Base-by-base conservation (phyloP, 1,140 invertebrate species). In the Drosophila sp. region DNA sequence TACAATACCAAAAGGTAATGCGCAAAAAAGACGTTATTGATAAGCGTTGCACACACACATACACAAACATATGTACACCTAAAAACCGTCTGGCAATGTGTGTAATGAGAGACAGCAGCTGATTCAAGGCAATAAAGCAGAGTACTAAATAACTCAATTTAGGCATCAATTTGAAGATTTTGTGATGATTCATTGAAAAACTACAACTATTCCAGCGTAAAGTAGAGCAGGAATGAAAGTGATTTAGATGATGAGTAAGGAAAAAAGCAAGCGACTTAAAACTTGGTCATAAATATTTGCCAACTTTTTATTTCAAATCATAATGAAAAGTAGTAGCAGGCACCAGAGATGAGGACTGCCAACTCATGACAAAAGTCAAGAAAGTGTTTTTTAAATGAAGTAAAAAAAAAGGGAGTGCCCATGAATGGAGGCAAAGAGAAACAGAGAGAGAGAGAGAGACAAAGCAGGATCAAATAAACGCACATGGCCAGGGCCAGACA, bases 161-260 rank as follows among this genome's bases (percentile, higher is more conserved):
- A 35, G 54, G 47, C 58, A 74, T 66, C 41, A 6, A 25, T 40
- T 66, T 41, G n/a, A 29, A 35, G 30, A n/a, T 17, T 27, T 32
- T 33, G 17, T 55, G 41, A 57, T 69, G 72, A 76, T 55, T 63
- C 61, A 75, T 76, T 44, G 66, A 57, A 60, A 47, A 56, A n/a
- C 69, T 69, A 60, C 25, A 58, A 40, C 27, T 23, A 70, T 30
- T 62, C 38, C 60, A 75, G 64, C 56, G 60, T 65, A 55, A 76
- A 44, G 62, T 79, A 67, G 67, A 66, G 8, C 50, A 76, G 27
- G 47, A 87, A 84, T 72, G 85, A 87, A 84, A 90, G 80, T 87
- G 84, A 84, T 83, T 69, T 10, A 23, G 5, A 35, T 10, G 56
- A 56, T 30, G 27, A 56, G 54, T 32, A 56, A 56, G n/a, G 57